These are phyloP conservation scores for Agrotis ipsilon DNA, from an alignment of 2,888 invertebrate genomes.

Conservation along the genomic window DNA sequence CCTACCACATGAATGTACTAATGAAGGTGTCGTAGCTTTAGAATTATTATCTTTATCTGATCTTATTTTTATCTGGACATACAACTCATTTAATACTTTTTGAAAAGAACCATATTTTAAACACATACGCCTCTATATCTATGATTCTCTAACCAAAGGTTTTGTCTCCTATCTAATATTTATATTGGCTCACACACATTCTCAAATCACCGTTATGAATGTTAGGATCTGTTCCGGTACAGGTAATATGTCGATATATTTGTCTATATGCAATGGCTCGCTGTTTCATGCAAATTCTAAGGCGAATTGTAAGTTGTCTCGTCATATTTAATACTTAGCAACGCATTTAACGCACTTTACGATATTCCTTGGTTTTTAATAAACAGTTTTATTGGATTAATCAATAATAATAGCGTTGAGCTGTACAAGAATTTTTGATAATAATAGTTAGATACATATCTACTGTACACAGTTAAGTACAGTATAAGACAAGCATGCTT, in stretches of 20 bases:
- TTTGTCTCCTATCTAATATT: constrained; percentile 36
- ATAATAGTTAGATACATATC: neutral
- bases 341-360: neutral
- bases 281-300: neutral
- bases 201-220: constrained; percentile 12
- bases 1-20: constrained; percentile 75
- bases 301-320: neutral
- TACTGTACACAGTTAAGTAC: neutral
- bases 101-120: constrained; percentile 15
- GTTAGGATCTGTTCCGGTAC: neutral
- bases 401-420: neutral
- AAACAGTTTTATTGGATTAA: neutral
- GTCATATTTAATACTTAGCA: neutral
- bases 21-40: constrained; percentile 79
- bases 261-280: neutral
- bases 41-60: constrained; percentile 56
- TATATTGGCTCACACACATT: too few species aligned
- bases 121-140: constrained; percentile 15
- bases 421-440: neutral
- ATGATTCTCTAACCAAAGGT: neutral
- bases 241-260: neutral
- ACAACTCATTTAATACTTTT: constrained; percentile 43
- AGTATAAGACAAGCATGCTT: too few species aligned
- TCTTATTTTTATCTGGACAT: constrained; percentile 40
- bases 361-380: too few species aligned